Evolutionary conservation across 1,140 invertebrate species (phyloP).

Genomic region (Drosophila rhopaloa): DNA sequence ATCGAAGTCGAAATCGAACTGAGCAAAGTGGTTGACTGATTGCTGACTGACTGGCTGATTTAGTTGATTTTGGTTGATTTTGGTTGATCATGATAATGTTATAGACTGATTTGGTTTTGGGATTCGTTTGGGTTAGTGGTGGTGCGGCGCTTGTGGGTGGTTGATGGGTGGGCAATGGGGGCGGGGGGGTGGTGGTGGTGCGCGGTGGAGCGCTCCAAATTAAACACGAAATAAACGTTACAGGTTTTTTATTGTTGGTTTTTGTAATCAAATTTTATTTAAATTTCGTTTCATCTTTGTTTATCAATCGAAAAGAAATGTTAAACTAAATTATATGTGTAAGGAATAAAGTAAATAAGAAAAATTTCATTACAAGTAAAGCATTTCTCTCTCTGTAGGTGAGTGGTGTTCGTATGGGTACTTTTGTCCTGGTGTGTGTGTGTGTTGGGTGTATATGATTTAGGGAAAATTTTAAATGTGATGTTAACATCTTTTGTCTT

Average conservation of each 20-base stretch:
- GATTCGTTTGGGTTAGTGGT: constrained; percentile 49
- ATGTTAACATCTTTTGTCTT: constrained; percentile 61
- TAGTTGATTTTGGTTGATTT: constrained; percentile 65
- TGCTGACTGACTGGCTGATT: constrained; percentile 42
- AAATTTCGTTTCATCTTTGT: constrained; percentile 57
- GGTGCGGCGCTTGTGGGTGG: constrained; percentile 38
- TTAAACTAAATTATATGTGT: constrained; percentile 60
- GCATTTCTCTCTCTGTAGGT: constrained; percentile 53
- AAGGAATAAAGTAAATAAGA: constrained; percentile 60
- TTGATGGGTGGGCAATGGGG: constrained; percentile 21
- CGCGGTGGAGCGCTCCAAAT: constrained; percentile 40
- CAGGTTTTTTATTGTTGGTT: constrained; percentile 34
- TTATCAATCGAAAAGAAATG: constrained; percentile 55
- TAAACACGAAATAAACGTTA: constrained; percentile 50
- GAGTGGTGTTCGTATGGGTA: constrained; percentile 40
- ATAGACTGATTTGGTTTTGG: constrained; percentile 51
- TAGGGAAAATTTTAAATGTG: constrained; percentile 52
- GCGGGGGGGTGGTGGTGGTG: not conserved
- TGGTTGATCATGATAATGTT: constrained; percentile 79
- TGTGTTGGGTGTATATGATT: constrained; percentile 41
- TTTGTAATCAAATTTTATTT: constrained; percentile 49
- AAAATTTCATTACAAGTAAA: constrained; percentile 61
- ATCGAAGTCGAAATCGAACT: constrained; percentile 37
- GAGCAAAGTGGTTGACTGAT: constrained; percentile 42
- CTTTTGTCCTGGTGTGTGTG: constrained; percentile 34